A percentile compares a stretch with the other conserved stretches of the same genome.
Conservation (phyloP, 2,113 vertebrate species). For the Syngnathus scovelli region DNA sequence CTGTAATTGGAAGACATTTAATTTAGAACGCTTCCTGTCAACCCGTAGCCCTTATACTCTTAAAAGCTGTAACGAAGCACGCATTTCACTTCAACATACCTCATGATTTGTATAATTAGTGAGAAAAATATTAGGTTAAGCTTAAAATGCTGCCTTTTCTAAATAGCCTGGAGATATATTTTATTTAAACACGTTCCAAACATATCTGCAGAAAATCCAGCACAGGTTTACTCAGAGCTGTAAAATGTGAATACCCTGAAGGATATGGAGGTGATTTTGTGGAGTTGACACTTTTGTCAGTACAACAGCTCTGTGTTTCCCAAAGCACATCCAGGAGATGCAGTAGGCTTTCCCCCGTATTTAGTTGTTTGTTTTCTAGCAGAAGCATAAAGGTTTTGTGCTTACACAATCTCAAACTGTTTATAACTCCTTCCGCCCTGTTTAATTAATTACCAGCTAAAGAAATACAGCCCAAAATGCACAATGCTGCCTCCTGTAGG, state of each 20-base stretch:
- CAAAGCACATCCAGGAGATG: neutral
- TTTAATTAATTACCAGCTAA: neutral
- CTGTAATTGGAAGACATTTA: conserved; percentile 1
- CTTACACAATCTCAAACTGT: neutral
- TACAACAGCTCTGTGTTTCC: neutral
- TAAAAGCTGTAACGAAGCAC: neutral
- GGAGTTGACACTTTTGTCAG: no score
- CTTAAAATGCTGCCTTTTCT: no score
- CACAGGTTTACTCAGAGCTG: no score
- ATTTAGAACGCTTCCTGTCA: neutral
- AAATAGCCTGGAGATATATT: no score
- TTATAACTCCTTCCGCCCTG: neutral
- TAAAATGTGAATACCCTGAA: no score
- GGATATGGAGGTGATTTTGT: no score
- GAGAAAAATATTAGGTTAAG: no score
- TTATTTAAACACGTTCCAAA: no score
- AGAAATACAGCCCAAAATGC: neutral
- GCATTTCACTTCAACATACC: neutral
- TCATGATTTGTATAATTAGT: no score
- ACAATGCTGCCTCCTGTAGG: neutral
- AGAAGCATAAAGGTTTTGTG: neutral
- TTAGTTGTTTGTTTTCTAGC: neutral
- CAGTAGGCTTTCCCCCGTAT: neutral
- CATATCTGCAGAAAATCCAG: no score
- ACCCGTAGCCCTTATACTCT: neutral